Base-by-base conservation (phyloP, 2,888 invertebrate species). In the Ligdia adustata region DNA sequence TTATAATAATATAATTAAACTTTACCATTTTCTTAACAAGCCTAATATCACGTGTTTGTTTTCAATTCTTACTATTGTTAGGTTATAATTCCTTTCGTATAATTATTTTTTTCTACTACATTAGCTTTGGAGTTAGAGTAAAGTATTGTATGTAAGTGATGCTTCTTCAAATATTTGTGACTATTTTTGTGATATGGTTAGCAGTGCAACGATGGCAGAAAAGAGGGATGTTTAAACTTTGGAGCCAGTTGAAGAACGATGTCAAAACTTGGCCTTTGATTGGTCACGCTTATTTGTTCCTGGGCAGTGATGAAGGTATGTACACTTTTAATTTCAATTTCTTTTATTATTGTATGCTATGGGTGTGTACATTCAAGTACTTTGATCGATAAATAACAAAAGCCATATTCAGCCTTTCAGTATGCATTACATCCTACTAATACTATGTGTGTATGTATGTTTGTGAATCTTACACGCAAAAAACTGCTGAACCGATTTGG, bases 291-390 rank as follows among this genome's bases (percentile, higher is more conserved):
- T 66, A 66, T 32, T 40, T 66, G 31, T 62, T 66, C 31, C 14
- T 66, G 2, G 66, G 66, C 16, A 60, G 50, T 28, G 62, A 62
- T 53, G 68, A 68, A 58, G 60, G 68, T 67, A 49, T 45, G 31
- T 11, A 26, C 6, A 4, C n/a, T 26, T 7, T 7, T 12, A 18
- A 2, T 18, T 6, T 9, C 11, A 33, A 9, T 18, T 33, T 9
- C 3, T 5, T 18, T 9, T 9, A 2, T 6, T 33, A 33, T 6
- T 20, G 3, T 4, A 7, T 9, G 9, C 7, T 15, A n/a, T 7
- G 15, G 4, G 1, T n/a, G 6, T n/a, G 15, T 1, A 15, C 14
- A 7, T 5, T 3, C 4, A 2, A 3, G 31, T 18, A 9, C 5
- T 18, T n/a, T 6, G 26, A 1, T 2, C 3, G n/a, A 9, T 26